Conservation (phyloP, 2,797 vertebrate species). For the Tokudaia muenninki region DNA sequence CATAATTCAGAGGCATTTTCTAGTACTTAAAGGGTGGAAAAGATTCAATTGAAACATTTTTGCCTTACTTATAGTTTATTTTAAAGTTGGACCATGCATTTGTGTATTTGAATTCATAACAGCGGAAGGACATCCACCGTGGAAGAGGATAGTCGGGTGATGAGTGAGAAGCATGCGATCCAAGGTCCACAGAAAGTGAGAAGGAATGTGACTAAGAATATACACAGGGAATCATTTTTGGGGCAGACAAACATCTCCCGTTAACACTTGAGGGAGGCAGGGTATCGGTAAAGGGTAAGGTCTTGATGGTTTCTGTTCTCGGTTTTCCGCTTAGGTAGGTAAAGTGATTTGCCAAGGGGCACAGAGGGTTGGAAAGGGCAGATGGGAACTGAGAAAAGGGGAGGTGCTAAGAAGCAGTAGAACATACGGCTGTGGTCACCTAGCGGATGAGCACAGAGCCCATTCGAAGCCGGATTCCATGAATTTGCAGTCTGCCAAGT, state of each 20-base stretch:
- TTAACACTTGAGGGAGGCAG: background rate
- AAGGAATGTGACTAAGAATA: background rate
- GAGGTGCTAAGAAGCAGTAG: background rate
- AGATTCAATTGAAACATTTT: background rate
- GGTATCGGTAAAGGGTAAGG: background rate
- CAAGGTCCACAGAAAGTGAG: background rate
- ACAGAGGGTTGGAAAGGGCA: background rate
- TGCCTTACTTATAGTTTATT: conserved; percentile 1
- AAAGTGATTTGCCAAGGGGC: background rate
- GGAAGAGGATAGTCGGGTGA: background rate
- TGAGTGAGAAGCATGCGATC: background rate
- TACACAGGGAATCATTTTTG: background rate
- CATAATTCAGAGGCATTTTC: conserved; percentile 11
- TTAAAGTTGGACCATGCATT: conserved; percentile 5
- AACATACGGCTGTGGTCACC: background rate
- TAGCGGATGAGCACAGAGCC: background rate
- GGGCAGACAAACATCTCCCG: background rate
- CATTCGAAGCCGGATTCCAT: background rate
- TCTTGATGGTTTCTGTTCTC: background rate
- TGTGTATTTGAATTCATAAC: background rate
- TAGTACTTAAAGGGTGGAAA: background rate
- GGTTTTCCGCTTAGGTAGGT: background rate
- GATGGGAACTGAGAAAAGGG: background rate
- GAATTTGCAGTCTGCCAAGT: background rate
- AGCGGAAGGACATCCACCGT: background rate